Percentiles rank a stretch among this genome's conserved stretches.
Evolutionary conservation across 2,113 vertebrate genomes (phyloP).

Genomic region (Hyperopisus bebe): DNA sequence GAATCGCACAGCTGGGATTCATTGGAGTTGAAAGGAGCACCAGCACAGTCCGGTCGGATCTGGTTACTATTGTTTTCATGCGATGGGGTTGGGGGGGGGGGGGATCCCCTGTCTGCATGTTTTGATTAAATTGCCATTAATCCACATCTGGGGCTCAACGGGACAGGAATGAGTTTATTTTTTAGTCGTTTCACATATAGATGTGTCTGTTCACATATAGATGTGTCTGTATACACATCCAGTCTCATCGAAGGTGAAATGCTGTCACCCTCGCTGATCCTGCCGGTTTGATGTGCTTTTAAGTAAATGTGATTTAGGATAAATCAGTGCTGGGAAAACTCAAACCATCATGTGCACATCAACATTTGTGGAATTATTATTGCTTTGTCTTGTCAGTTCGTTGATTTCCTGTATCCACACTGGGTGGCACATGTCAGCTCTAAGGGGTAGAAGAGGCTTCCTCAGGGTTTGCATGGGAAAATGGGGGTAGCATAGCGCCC

Average conservation of each 20-base stretch:
- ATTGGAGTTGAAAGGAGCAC: slow-evolving; percentile 18
- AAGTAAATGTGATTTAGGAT: neutral
- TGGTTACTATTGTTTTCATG: slow-evolving; percentile 19
- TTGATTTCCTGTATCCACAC: neutral
- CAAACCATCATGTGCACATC: neutral
- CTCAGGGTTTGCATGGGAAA: neutral
- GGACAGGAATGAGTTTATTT: slow-evolving; percentile 13
- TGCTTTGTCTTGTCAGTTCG: neutral
- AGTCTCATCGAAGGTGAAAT: neutral
- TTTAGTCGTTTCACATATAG: neutral
- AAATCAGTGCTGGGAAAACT: neutral
- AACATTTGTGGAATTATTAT: neutral
- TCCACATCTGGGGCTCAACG: slow-evolving; percentile 9
- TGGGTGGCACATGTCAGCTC: neutral
- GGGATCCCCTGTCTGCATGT: slow-evolving; percentile 21
- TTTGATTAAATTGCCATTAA: slow-evolving; percentile 23
- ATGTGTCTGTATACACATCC: neutral
- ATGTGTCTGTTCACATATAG: neutral
- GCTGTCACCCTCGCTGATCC: neutral
- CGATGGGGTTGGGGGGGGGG: neutral
- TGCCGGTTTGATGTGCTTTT: neutral
- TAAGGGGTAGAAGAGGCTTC: neutral
- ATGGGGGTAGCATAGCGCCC: neutral
- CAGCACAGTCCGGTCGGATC: slow-evolving; percentile 9
- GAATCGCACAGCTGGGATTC: slow-evolving; percentile 17